Percentiles rank a stretch among this genome's conserved stretches.
Evolutionary conservation across 2,888 invertebrate genomes (phyloP).

Genomic region (Myathropa florea): DNA sequence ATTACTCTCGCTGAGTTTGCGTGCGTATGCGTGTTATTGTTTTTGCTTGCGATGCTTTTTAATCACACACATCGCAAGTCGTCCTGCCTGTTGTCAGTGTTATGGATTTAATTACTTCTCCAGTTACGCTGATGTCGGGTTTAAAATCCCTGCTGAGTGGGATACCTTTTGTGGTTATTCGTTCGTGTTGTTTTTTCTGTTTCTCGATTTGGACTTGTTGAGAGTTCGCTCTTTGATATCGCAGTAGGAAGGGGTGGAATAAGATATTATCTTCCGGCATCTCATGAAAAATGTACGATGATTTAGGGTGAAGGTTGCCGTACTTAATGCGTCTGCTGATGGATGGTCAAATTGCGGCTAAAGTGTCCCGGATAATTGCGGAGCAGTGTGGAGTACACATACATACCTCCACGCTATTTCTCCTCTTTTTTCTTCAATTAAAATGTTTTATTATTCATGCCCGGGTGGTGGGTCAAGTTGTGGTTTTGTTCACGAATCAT

Average conservation of each 20-base stretch:
- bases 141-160: constrained; percentile 9
- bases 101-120: constrained; percentile 54
- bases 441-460: constrained; percentile 33
- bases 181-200: too few relatives aligned
- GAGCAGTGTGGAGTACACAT: background rate
- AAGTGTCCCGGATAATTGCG: constrained; percentile 42
- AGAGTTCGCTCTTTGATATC: constrained; percentile 13
- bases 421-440: background rate
- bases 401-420: background rate
- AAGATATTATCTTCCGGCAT: constrained; percentile 26
- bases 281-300: constrained; percentile 3
- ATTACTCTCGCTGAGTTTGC: background rate
- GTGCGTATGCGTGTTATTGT: background rate
- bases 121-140: constrained; percentile 45
- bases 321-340: background rate
- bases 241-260: background rate
- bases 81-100: constrained; percentile 32
- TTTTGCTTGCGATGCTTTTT: constrained; percentile 42
- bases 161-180: constrained; percentile 15
- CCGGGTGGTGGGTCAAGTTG: background rate
- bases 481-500: constrained; percentile 22
- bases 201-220: background rate
- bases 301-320: constrained; percentile 14
- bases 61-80: constrained; percentile 53
- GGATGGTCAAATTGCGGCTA: background rate